These are phyloP conservation scores for Ceriagrion tenellum DNA, from an alignment of 2,888 invertebrate genomes.

Conservation along the genomic window DNA sequence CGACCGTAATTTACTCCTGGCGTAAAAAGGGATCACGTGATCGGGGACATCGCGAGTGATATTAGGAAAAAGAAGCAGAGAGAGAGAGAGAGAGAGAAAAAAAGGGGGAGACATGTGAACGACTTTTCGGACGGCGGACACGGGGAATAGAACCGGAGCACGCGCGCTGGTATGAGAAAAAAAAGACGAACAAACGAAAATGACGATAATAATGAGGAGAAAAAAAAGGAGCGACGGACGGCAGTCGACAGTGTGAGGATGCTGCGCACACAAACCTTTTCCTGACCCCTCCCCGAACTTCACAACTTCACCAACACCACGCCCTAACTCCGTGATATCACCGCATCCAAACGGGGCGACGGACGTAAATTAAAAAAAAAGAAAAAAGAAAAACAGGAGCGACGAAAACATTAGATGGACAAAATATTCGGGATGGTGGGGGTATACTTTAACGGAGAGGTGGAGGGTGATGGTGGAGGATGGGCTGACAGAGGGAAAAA, in stretches of 20 bases:
- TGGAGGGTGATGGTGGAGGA: not conserved
- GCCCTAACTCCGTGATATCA: not conserved
- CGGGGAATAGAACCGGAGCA: not conserved
- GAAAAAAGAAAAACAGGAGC: not conserved
- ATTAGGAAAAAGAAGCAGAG: not conserved
- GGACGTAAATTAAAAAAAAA: not conserved
- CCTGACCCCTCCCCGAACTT: not conserved
- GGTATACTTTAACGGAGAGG: not conserved
- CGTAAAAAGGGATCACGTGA: slow-evolving; percentile 4
- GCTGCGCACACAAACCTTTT: slow-evolving; percentile 4
- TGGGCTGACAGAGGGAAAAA: not conserved
- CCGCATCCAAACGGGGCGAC: slow-evolving; percentile 14
- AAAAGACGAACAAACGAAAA: slow-evolving; percentile 1
- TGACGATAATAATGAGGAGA: not conserved
- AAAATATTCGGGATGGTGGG: not conserved
- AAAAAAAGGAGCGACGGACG: not conserved
- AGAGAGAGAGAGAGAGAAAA: too few species aligned
- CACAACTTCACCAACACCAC: not conserved
- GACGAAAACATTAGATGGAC: not conserved
- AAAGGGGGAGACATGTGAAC: not conserved
- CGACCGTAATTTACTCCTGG: slow-evolving; percentile 29
- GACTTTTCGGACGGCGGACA: slow-evolving; percentile 11
- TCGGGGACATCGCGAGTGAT: slow-evolving; percentile 31
- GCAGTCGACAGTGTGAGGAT: not conserved
- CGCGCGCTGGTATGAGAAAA: not conserved